Base-by-base conservation (phyloP, 1,140 invertebrate genomes). In the Parapsyche elsis region DNA sequence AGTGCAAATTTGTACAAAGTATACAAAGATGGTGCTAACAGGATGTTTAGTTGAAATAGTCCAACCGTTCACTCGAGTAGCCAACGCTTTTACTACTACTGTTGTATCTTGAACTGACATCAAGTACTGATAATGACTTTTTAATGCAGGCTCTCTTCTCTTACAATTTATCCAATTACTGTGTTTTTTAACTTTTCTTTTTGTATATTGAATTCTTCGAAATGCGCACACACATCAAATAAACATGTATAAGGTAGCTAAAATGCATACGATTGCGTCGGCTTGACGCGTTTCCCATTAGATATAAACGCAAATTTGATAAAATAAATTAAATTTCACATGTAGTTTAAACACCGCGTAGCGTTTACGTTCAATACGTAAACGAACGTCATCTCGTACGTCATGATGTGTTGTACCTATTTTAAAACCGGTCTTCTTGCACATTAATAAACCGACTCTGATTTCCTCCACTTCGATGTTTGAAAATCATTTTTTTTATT, bases 331-430 rank as follows among this genome's bases (percentile, higher is more conserved):
- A 7, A 38, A 38, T 38, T 38, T 38, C 7, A 38, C 30, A 38
- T 7, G 30, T 61, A 61, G 16, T 61, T 61, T 61, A 19, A 7
- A 21, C 16, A 61, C 5, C 57, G 1, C 16, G 7, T 61, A 19
- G 57, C 21, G 1, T 61, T 21, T 61, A 9, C n/a, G 16, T 61
- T 19, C 57, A 16, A 21, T 61, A 61, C 57, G 57, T 21, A 61
- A 61, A 61, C 57, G 57, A 16, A 61, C 57, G 57, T 61, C 57
- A 61, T 61, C 57, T 61, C 21, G 57, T 61, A 61, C 57, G 57
- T 61, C 57, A 61, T 61, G 57, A 5, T 9, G 57, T 21, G 14
- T 61, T 61, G 57, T 61, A 21, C 57, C 57, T 61, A 61, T 61
- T 61, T 61, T 61, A 61, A 19, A 61, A 61, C 57, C 57, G 57